phyloP scores from a whole-genome alignment of 2,888 invertebrate species.

The Dicranocentrus wangi region DNA sequence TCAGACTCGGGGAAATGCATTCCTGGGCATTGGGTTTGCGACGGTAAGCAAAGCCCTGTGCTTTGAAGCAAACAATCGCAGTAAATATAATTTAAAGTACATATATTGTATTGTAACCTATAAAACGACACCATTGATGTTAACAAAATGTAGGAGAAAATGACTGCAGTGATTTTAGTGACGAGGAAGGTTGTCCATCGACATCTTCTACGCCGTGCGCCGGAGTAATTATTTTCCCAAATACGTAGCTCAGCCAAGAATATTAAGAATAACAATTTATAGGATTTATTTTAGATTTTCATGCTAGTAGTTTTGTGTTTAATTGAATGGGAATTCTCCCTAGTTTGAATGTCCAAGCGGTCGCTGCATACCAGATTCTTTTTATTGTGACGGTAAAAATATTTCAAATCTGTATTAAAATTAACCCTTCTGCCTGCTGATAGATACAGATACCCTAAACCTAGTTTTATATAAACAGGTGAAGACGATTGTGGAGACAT shows the following conservation, averaged over 20 bases:
- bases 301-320: too few relatives aligned
- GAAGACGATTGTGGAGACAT: conserved; percentile 1
- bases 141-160: background rate
- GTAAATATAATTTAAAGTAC: background rate
- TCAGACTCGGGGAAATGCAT: conserved; percentile 8
- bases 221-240: conserved; percentile 35
- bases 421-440: too few relatives aligned
- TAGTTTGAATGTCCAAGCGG: background rate
- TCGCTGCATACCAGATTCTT: background rate
- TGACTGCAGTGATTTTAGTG: conserved; percentile 5
- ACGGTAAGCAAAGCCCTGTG: too few relatives aligned
- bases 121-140: too few relatives aligned
- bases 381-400: conserved; percentile 11
- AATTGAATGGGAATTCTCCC: too few relatives aligned
- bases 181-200: conserved; percentile 10
- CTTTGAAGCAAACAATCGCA: background rate
- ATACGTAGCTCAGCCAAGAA: too few relatives aligned
- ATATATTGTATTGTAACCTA: too few relatives aligned
- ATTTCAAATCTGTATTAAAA: too few relatives aligned
- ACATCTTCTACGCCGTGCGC: conserved; percentile 13
- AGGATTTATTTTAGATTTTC: background rate
- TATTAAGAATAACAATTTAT: too few relatives aligned
- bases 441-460: too few relatives aligned
- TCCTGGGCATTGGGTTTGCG: background rate
- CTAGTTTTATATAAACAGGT: too few relatives aligned